Percentiles rank a stretch among this genome's conserved stretches.
phyloP scores from a whole-genome alignment of 2,888 invertebrate genomes.

The Tenthredo mesomela region DNA sequence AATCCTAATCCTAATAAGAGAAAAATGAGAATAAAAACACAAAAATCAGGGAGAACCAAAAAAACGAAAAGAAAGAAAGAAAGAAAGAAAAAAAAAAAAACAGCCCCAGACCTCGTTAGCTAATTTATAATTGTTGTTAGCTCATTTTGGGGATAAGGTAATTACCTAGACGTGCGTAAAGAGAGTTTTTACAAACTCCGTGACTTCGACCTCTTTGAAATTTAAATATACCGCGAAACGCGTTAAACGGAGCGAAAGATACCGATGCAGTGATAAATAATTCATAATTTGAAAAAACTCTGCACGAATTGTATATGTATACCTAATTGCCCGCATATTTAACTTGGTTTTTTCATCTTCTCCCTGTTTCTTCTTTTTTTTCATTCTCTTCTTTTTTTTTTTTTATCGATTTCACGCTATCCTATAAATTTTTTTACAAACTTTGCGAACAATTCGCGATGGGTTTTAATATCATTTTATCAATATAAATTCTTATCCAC shows the following conservation, averaged over 20 bases:
- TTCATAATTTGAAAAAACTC: background rate
- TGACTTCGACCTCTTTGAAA: background rate
- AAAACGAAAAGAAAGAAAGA: background rate
- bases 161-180: background rate
- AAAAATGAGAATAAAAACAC: too few species aligned
- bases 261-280: constrained; percentile 8
- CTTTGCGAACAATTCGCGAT: background rate
- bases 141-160: background rate
- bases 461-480: too few species aligned
- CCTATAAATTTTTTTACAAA: background rate
- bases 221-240: background rate
- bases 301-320: background rate
- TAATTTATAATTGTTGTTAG: background rate
- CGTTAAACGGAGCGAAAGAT: background rate
- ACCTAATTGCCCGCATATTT: background rate
- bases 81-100: background rate
- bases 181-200: background rate
- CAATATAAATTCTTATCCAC: background rate
- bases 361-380: background rate
- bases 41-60: too few species aligned
- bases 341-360: background rate
- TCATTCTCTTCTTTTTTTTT: background rate
- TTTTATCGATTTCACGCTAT: background rate
- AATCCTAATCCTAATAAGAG: too few species aligned
- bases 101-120: background rate